Base-by-base conservation (phyloP, 2,888 invertebrate genomes). In the Hirtodrosophila cameraria region DNA sequence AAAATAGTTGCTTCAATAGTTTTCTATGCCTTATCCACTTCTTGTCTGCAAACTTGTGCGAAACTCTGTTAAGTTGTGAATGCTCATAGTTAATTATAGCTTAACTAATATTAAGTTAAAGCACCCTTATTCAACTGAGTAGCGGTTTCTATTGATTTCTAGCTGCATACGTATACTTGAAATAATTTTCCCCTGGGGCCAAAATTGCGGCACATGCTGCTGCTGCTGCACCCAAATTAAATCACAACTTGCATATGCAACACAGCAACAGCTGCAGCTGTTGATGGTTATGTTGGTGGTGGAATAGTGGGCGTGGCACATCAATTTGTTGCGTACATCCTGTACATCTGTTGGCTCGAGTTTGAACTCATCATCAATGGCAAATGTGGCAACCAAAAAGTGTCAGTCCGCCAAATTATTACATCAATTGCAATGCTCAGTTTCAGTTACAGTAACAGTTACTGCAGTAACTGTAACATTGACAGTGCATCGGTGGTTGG, bases 351-450 rank as follows among this genome's bases (percentile, higher is more conserved):
- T 18, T 35, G 38, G 11, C 4, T 35, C 38, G 39, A 45, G n/a
- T n/a, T 57, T 49, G 38, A 48, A 25, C 53, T 41, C 71, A 58
- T 55, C 52, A 58, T 33, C 77, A 73, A 70, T 59, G 25, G 49
- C 31, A 5, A 16, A 13, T 9, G 13, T 13, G 35, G n/a, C n/a
- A 35, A 3, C 80, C 73, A 65, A 67, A 83, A 87, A 80, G n/a
- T 75, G 86, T 75, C 79, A 82, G 60, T 75, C 64, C 57, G 69
- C 53, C 70, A 86, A 84, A 83, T 83, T 81, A 84, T 86, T 86
- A 77, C 86, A 84, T 86, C 83, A 86, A 83, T 84, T 84, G 86
- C 78, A 84, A 64, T 81, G 87, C 66, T 73, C 75, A 61, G 79
- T 82, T 74, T 77, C 82, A 75, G 79, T 57, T 55, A 52, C 43